Evolutionary conservation across 2,888 invertebrate genomes (phyloP), one percentile per base, ranked within the genome.

Genomic region (Bugulina stolonifera): DNA sequence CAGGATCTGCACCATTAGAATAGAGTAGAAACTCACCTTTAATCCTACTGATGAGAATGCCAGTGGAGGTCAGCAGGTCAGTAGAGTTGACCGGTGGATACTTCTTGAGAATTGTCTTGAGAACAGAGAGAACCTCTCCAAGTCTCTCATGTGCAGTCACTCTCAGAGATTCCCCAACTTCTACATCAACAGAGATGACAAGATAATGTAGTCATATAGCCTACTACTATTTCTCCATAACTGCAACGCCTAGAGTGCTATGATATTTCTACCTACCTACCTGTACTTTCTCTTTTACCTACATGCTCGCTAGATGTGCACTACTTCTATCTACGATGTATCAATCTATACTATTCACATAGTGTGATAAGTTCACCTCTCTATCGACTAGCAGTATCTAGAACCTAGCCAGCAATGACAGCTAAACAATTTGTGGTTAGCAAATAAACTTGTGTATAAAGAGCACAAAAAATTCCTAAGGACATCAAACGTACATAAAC

Each of bases 41-140:
- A 27, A 87, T 85, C 76, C 83, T 82, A 35, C 82, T 81, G 55
- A 87, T 87, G 71, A 87, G 83, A 18, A 80, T 80, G 14, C 84
- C 84, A 25, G 87, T 86, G 22, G 86, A 81, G 58, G 83, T 81
- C 69, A 87, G 81, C n/a, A 87, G 79, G 71, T 87, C 86, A 10
- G 85, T 83, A 23, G 86, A 85, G 74, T 85, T 85, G 2, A 87
- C 80, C 5, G 85, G 82, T 5, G 85, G 83, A 76, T 87, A 87
- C 64, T 82, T 82, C 78, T 87, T 85, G 71, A 87, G 77, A n/a
- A 86, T 84, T 35, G 78, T 80, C 73, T 86, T 81, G 74, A 87
- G 78, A 23, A 85, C 83, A 70, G 82, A 79, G 72, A 87, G 77
- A 10, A 87, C 86, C 73, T 86, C 86, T 1, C 86, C 86, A 32